Percentiles rank a stretch among this genome's conserved stretches.
phyloP scores from a whole-genome alignment of 2,113 vertebrate genomes.

The Lamprotornis superbus region DNA sequence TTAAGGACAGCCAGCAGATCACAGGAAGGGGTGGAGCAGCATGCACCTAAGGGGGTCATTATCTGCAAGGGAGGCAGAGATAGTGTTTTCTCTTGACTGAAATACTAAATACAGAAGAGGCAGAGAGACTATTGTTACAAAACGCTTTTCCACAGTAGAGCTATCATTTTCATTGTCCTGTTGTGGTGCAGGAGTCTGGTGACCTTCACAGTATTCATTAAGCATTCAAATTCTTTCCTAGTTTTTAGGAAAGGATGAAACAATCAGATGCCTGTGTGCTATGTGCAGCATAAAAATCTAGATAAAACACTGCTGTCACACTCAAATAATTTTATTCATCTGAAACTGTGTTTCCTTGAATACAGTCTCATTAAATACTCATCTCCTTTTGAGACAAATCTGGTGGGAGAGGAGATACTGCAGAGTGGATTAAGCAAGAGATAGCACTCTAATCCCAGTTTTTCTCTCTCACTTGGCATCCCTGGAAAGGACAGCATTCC shows the following conservation, averaged over 20 bases:
- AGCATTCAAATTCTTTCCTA: background rate
- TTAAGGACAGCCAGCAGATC: background rate
- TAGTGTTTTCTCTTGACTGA: background rate
- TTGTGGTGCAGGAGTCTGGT: background rate
- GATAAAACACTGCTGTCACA: background rate
- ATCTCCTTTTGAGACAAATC: background rate
- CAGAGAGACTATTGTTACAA: background rate
- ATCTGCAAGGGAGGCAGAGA: background rate
- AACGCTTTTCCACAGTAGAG: background rate
- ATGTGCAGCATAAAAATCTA: background rate
- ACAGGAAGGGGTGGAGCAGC: fast-evolving
- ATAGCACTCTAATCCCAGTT: constrained; percentile 34
- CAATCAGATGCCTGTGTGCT: background rate
- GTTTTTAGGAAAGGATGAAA: background rate
- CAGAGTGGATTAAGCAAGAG: constrained; percentile 41
- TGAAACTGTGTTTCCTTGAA: background rate
- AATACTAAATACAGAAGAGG: background rate
- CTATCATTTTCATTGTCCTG: background rate
- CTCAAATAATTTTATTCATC: background rate
- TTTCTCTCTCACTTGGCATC: background rate
- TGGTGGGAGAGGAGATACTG: background rate
- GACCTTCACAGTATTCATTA: background rate
- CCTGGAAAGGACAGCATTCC: constrained; percentile 17
- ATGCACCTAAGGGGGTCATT: fast-evolving
- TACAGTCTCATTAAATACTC: background rate